Conservation (phyloP, 37 sponge, comb jelly and placozoan species). For the Theonella swinhoei region DNA sequence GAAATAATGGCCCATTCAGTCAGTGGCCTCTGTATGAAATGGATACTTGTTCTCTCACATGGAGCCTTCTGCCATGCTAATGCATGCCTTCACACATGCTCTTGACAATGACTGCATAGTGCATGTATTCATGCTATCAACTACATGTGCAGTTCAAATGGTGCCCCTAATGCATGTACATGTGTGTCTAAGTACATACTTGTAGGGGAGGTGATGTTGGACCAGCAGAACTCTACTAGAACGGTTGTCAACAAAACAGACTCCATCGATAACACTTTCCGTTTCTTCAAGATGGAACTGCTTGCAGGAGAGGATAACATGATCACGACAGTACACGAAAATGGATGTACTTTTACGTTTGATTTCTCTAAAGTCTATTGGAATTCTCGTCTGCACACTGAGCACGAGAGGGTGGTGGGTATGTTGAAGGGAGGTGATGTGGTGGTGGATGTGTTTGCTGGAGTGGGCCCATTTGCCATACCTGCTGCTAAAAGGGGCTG, state of each 20-base stretch:
- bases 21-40: not conserved
- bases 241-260: constrained; percentile 95
- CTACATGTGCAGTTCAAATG: no score
- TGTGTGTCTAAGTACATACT: not conserved
- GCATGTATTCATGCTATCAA: no score
- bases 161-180: no score
- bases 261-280: constrained; percentile 77
- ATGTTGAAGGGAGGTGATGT: constrained; percentile 58
- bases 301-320: constrained; percentile 88
- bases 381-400: constrained; percentile 94
- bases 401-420: constrained; percentile 72
- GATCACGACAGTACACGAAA: constrained; percentile 83
- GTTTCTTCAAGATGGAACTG: constrained; percentile 95
- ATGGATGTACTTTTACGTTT: constrained; percentile 82
- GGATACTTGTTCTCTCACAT: not conserved
- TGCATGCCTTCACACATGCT: not conserved
- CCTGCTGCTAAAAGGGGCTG: constrained; percentile 91
- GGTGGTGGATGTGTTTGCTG: constrained; percentile 96
- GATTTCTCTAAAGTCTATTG: constrained; percentile 98
- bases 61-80: not conserved
- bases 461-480: constrained; percentile 96
- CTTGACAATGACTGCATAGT: not conserved
- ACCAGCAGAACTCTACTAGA: constrained; percentile 70
- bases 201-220: constrained; percentile 88
- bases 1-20: not conserved